Evolutionary conservation across 2,797 vertebrate species (phyloP).

Genomic region (Synanceia verrucosa): DNA sequence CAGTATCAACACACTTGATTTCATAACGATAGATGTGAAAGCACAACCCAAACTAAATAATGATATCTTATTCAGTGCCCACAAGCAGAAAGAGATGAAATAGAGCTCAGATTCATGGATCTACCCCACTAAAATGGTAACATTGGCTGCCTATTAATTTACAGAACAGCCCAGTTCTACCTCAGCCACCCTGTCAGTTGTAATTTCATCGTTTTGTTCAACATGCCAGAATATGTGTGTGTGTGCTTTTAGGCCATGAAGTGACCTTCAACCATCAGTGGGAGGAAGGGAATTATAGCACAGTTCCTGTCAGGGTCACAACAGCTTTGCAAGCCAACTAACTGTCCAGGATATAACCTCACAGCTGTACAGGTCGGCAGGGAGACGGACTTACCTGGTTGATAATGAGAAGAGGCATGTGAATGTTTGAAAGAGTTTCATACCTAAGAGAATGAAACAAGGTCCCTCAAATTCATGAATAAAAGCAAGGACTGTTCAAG

Average conservation of each 20-base stretch:
- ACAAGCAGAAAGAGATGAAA: neutral
- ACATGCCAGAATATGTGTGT: conserved; percentile 9
- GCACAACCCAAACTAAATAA: neutral
- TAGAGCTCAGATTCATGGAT: conserved; percentile 2
- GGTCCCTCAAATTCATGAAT: conserved; percentile 7
- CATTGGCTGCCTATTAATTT: conserved; percentile 1
- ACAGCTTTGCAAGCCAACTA: conserved; percentile 42
- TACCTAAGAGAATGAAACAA: neutral
- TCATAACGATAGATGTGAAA: conserved; percentile 6
- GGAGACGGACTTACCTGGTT: conserved; percentile 1
- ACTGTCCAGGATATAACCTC: conserved; percentile 37
- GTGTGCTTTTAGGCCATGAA: conserved; percentile 6
- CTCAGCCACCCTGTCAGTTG: neutral
- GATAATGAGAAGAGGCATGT: neutral
- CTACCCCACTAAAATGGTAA: neutral
- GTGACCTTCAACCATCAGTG: conserved; percentile 34
- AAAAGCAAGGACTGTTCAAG: neutral
- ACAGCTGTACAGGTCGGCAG: conserved; percentile 19
- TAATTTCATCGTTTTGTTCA: conserved; percentile 25
- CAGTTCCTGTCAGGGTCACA: conserved; percentile 40
- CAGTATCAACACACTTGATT: neutral
- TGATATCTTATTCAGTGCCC: conserved; percentile 6
- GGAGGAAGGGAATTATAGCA: conserved; percentile 30
- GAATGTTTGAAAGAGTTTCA: conserved; percentile 12
- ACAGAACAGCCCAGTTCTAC: conserved; percentile 3